Evolutionary conservation across 2,888 invertebrate genomes (phyloP).

Genomic region (Koerneria pararmatus): DNA sequence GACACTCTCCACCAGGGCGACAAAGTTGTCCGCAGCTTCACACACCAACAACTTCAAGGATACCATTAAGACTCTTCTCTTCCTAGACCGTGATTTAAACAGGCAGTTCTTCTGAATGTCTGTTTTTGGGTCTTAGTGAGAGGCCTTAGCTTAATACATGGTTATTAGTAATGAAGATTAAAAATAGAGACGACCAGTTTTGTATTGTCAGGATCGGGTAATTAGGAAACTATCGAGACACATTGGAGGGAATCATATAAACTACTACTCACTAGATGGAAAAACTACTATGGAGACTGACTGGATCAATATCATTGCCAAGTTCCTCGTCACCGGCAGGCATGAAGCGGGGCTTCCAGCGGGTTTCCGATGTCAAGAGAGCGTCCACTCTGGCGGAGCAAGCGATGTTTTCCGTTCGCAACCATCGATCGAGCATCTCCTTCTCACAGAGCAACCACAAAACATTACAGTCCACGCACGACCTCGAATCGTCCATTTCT

Average conservation of each 20-base stretch:
- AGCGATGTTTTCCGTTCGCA: constrained; percentile 13
- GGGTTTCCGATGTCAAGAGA: constrained; percentile 10
- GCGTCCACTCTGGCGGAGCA: constrained; percentile 19
- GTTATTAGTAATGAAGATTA: neutral
- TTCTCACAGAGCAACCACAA: constrained; percentile 13
- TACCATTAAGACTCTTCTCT: neutral
- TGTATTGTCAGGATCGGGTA: neutral
- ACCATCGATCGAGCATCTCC: constrained; percentile 10
- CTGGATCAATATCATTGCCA: constrained; percentile 13
- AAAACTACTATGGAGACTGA: too few relatives aligned
- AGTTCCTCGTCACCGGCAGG: too few relatives aligned
- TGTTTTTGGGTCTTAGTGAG: neutral
- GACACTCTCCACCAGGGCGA: neutral
- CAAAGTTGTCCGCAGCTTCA: constrained; percentile 20
- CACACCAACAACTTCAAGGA: constrained; percentile 17
- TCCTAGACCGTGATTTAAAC: neutral
- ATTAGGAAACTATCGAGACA: neutral
- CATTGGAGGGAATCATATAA: neutral
- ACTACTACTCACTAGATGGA: too few relatives aligned
- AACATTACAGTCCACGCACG: constrained; percentile 9
- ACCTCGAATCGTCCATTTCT: constrained; percentile 7
- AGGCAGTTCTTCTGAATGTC: neutral
- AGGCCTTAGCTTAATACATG: neutral
- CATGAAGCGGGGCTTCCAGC: constrained; percentile 21
- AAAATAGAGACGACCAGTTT: neutral